phyloP scores from a whole-genome alignment of 2,888 invertebrate genomes.

The Myopa tessellatipennis region DNA sequence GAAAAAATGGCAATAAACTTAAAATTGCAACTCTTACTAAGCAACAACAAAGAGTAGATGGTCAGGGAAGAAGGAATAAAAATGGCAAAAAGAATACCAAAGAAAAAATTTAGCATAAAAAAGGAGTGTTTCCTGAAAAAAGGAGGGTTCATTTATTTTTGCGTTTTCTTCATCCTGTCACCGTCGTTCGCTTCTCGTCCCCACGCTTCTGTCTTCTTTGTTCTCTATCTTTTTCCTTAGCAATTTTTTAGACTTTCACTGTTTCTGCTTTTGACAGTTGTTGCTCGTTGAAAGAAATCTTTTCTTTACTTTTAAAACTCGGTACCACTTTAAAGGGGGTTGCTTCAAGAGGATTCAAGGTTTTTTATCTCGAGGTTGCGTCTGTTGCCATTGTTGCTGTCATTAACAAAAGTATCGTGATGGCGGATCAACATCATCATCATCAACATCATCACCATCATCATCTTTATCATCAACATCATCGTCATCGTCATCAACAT shows the following conservation, averaged over 20 bases:
- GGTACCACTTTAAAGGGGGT: constrained; percentile 11
- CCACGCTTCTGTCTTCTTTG: neutral
- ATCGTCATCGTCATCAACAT: neutral
- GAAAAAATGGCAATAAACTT: constrained; percentile 7
- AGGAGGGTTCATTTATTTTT: neutral
- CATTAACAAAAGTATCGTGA: neutral
- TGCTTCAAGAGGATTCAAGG: neutral
- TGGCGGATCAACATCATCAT: neutral
- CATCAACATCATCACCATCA: neutral
- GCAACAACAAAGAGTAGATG: neutral
- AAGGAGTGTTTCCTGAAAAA: neutral
- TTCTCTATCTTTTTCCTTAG: too few relatives aligned
- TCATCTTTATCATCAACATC: neutral
- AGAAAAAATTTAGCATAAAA: neutral
- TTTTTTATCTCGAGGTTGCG: neutral
- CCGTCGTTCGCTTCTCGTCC: neutral
- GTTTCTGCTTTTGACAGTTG: constrained; percentile 30
- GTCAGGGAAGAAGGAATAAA: neutral
- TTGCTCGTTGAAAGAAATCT: constrained; percentile 24
- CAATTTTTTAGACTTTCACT: too few relatives aligned
- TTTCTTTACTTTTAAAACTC: neutral
- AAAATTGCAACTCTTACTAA: constrained; percentile 21
- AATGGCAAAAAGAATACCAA: neutral
- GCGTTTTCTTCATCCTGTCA: neutral
- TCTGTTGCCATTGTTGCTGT: constrained; percentile 13